Conservation (phyloP, 2,113 vertebrate genomes). For the Cryptomyrus ogoouensis region DNA sequence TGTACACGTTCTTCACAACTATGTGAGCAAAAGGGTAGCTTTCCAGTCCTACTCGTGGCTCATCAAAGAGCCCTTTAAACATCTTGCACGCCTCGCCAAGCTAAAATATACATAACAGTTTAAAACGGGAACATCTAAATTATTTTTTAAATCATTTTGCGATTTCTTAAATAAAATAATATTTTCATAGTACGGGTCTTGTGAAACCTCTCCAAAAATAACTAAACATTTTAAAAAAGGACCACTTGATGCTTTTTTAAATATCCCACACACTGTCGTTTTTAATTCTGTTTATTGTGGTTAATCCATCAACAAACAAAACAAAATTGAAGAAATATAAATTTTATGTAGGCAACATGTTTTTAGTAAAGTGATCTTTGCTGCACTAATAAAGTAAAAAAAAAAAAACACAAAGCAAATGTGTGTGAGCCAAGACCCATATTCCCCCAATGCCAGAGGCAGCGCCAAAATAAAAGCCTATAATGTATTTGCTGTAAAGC, state of each 20-base stretch:
- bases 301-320: not conserved
- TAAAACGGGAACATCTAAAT: not conserved
- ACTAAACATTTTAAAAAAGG: not conserved
- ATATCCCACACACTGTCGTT: not conserved
- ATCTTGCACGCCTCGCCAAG: not conserved
- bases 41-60: not conserved
- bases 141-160: not conserved
- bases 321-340: not conserved
- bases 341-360: not conserved
- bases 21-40: conserved; percentile 27
- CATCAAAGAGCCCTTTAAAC: not conserved
- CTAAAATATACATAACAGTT: not conserved
- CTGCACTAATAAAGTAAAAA: not conserved
- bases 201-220: not conserved
- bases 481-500: not conserved
- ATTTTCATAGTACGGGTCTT: not conserved
- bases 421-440: not conserved
- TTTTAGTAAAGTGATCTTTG: not conserved
- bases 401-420: not conserved
- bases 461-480: not conserved
- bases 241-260: not conserved
- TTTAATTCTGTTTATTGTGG: not conserved
- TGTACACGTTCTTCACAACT: conserved; percentile 59
- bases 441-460: not conserved
- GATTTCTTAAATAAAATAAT: not conserved